Evolutionary conservation across 2,113 vertebrate species (phyloP), one percentile per base, ranked within the genome.

Genomic region (Formicarius rufipectus): DNA sequence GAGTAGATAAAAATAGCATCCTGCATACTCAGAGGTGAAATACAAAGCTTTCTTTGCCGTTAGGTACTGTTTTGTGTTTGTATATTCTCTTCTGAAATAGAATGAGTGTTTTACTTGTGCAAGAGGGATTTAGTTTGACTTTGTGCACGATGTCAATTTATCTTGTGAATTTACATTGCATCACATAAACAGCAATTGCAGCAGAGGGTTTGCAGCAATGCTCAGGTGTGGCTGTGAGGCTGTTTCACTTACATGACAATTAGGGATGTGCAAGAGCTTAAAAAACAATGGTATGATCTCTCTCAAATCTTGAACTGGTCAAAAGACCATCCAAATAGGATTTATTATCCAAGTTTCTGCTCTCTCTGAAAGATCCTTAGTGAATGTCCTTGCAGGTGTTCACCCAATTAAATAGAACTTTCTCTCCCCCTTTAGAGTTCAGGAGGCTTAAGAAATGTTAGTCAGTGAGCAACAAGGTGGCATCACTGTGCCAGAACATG

Each of bases 171-270:
- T 60, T 39, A 37, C 4, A 3, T 85, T 89, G 45, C 78, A n/a
- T 84, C 79, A 67, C 12, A 6, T 18, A 47, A 47, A 9, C 7
- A 28, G 30, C 12, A 24, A 72, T 69, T 93, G 67, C 84, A 66
- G 67, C 84, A 66, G n/a, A 50, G 69, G 4, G 3, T 69, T 88
- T 50, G 23, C 42, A 52, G 1, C 33, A 22, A 6, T 12, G 12
- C 74, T 82, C 63, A 64, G 93, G 93, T 86, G 85, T 89, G 90
- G 75, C 75, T 73, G 23, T 52, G 55, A 58, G 12, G 33, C 49
- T 66, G 10, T 49, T 73, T 89, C 17, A 15, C 33, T 49, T 56
- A 3, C 4, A 4, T 27, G 59, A 40, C 44, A 74, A 44, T n/a
- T 9, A 24, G 19, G 35, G 53, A 35, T 69, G 39, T 71, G 68